Evolutionary conservation across 1,140 invertebrate species (phyloP), one percentile per base, ranked within the genome.

Genomic region (Cyrtorhinus lividipennis): DNA sequence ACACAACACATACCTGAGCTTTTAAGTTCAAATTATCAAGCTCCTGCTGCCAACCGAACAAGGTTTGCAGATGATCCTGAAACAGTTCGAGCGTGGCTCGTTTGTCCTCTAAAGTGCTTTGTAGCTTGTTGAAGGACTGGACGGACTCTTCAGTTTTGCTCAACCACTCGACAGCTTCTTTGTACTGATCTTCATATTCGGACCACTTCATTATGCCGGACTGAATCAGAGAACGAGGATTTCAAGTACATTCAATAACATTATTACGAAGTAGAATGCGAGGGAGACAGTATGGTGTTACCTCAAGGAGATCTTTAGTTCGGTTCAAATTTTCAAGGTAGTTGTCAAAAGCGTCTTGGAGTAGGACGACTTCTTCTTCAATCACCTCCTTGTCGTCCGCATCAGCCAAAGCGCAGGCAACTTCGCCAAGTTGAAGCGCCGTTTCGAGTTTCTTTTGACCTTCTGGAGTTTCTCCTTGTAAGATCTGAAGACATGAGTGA

Each of bases 11-110:
- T 62, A 76, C 83, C 73, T 95, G 92, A 12, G 92, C 92, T 69
- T 84, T 86, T 78, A 92, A 87, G 70, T 95, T 94, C n/a, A 96
- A 74, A 66, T 85, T 82, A 72, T 96, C 92, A 26, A 97, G 76
- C 68, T 92, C 88, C 56, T 85, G 84, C 76, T 96, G 93, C 90
- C 92, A 95, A 67, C 93, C 91, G 69, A 94, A 92, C 15, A 97
- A 78, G 1, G 83, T 88, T 76, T 95, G 90, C 59, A 95, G 78
- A 70, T 95, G 86, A 26, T 82, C 80, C 78, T 80, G 67, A 80
- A 95, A 94, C 69, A 92, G 83, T 75, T 95, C 90, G 30, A 95
- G 76, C 62, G 91, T 85, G 56, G 85, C 81, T 75, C 91, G 86
- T 78, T 96, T 96, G 63, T 89, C 85, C 68, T 87, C 84, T n/a